Evolutionary conservation across 2,888 invertebrate species (phyloP).

Genomic region (Synergus laeviventris): DNA sequence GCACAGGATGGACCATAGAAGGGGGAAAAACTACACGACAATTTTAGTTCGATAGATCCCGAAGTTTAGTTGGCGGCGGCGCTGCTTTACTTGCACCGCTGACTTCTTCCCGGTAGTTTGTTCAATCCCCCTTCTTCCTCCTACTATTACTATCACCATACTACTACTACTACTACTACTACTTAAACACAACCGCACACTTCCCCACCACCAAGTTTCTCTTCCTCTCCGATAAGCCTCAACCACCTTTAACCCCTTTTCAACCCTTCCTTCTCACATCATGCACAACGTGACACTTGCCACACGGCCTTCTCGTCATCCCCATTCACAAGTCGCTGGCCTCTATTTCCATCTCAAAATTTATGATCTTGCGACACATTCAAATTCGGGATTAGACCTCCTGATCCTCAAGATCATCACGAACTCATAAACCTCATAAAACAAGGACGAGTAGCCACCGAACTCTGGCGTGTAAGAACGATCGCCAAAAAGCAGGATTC

Average conservation of each 20-base stretch:
- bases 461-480: too few relatives aligned
- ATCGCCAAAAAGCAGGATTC: slow-evolving; percentile 22
- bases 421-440: neutral
- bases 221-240: slow-evolving; percentile 61
- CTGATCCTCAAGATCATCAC: neutral
- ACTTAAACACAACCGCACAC: slow-evolving; percentile 76
- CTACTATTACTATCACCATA: slow-evolving; percentile 71
- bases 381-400: neutral
- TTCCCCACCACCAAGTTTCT: slow-evolving; percentile 67
- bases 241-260: slow-evolving; percentile 67
- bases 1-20: slow-evolving; percentile 51
- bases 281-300: slow-evolving; percentile 64
- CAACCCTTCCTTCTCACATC: slow-evolving; percentile 69
- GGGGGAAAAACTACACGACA: slow-evolving; percentile 73
- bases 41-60: slow-evolving; percentile 75
- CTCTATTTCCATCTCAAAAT: neutral
- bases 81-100: slow-evolving; percentile 72
- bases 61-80: slow-evolving; percentile 73
- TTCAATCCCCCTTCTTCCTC: slow-evolving; percentile 67
- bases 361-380: neutral
- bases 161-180: slow-evolving; percentile 70
- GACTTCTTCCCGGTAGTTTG: slow-evolving; percentile 76
- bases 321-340: slow-evolving; percentile 21
- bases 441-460: too few relatives aligned
- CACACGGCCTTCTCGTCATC: slow-evolving; percentile 54